Conservation (phyloP, 2,888 invertebrate genomes). For the Melitaea athalia region DNA sequence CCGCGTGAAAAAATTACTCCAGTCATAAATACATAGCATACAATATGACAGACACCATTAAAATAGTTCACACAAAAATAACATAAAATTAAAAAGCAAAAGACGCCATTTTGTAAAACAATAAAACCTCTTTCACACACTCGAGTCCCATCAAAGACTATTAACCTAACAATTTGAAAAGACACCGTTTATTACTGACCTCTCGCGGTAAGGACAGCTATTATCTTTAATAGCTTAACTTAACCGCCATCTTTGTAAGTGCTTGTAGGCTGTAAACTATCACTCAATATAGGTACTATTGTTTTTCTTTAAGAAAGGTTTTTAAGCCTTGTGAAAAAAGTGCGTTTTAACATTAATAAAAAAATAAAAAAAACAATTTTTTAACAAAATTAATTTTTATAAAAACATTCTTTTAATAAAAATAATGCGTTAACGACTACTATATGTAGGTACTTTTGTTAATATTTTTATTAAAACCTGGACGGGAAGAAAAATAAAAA, state of each 20-base stretch:
- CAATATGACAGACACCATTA: background rate
- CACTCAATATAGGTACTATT: slow-evolving; percentile 17
- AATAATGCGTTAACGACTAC: no score
- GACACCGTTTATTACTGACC: slow-evolving; percentile 3
- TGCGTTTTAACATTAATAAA: no score
- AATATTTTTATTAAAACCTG: no score
- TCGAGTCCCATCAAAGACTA: background rate
- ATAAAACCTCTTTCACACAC: slow-evolving; percentile 8
- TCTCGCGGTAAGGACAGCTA: background rate
- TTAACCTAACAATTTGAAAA: slow-evolving; percentile 11
- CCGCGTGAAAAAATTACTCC: no score
- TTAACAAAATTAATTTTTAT: no score
- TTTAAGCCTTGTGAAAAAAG: no score
- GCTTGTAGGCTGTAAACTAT: slow-evolving; percentile 1
- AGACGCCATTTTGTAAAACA: slow-evolving; percentile 9
- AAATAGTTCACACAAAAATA: background rate
- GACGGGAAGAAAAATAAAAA: no score
- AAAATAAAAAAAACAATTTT: no score
- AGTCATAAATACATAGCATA: no score
- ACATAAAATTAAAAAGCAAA: background rate
- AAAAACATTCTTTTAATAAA: no score
- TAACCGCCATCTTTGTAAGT: slow-evolving; percentile 14
- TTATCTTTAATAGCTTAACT: slow-evolving; percentile 6
- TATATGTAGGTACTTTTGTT: no score
- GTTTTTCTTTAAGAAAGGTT: slow-evolving; percentile 16